Base-by-base conservation (phyloP, 2,113 vertebrate species). In the Serilophus lunatus region DNA sequence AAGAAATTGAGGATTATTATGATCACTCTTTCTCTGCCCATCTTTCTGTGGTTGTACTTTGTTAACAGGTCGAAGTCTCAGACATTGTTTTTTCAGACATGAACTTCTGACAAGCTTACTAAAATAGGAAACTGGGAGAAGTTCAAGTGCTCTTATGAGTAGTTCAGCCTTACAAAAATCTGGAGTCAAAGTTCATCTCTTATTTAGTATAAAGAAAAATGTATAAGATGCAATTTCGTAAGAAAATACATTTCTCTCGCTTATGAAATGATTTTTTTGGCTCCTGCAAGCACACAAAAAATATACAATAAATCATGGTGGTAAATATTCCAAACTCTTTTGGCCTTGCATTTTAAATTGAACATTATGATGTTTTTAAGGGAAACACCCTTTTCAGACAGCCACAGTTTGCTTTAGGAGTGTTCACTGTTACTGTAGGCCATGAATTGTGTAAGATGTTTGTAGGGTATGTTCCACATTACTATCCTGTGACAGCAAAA, bases 161-260 rank as follows among this genome's bases (percentile, higher is more conserved):
- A 61, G 49, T 74, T 89, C 20, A 53, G 54, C n/a, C 26, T 83
- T 49, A 53, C n/a, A 74, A 65, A 81, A 50, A 49, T 57, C 33
- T 80, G 59, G 45, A 86, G 54, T 92, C 77, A 77, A 81, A 81
- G 72, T 86, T 93, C 64, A 40, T 9, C 2, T 89, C 50, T 72
- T 64, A 60, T 56, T 86, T 74, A 77, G 45, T 81, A 56, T 72
- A 31, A 79, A 64, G 72, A 72, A 77, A 80, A 68, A 72, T 1
- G 8, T 15, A 8, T 84, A 54, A 86, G 81, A 81, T 81, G 69
- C 42, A 49, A 8, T 91, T 95, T 91, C 57, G 12, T 76, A 88
- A 93, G 85, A 93, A 89, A 94, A 92, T 80, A 49, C 17, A 45
- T 87, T 95, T 91, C 24, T 69, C 10, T 91, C 91, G 25, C 74